Evolutionary conservation across 2,888 invertebrate genomes (phyloP).

Genomic region (Tipula confusa): DNA sequence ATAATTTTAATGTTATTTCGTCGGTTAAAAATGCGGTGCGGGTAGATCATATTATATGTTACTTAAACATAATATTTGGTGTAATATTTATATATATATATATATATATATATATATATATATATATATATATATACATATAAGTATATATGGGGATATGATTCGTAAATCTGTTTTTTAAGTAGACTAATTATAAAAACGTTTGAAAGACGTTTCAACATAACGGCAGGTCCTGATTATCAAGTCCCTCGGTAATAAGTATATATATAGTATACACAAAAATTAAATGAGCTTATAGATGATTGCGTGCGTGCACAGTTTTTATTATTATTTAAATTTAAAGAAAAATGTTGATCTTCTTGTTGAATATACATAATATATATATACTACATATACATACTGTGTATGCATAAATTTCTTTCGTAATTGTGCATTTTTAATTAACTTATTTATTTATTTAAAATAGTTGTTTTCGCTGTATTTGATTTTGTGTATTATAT

Average conservation of each 20-base stretch:
- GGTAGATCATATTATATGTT: neutral
- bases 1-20: neutral
- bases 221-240: neutral
- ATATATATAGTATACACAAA: neutral
- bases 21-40: neutral
- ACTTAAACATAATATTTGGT: neutral
- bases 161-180: constrained; percentile 16
- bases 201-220: neutral
- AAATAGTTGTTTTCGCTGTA: neutral
- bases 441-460: neutral
- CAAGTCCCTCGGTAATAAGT: no score
- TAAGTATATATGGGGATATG: no score
- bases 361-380: no score
- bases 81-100: no score
- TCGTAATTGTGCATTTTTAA: constrained; percentile 29
- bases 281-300: neutral
- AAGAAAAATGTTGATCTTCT: neutral
- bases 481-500: no score
- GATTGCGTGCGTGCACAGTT: neutral
- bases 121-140: no score
- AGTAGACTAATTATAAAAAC: constrained; percentile 16
- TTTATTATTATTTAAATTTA: neutral
- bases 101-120: no score
- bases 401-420: neutral
- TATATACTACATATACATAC: no score